Evolutionary conservation across 2,888 invertebrate species (phyloP).

Genomic region (Proisotoma minuta): DNA sequence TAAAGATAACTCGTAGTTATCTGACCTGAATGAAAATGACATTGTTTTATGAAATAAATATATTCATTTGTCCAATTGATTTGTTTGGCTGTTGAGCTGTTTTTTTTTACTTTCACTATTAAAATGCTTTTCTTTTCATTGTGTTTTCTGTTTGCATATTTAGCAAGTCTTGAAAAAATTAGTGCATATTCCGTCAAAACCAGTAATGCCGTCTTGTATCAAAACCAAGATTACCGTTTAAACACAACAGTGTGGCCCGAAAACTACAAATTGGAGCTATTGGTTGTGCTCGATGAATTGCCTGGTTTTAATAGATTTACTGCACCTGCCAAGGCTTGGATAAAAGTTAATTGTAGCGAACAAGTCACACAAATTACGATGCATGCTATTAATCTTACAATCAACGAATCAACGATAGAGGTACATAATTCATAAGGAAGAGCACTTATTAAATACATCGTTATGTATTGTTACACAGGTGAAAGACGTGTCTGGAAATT

Average conservation of each 20-base stretch:
- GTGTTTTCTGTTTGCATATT: too few relatives aligned
- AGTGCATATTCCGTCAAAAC: too few relatives aligned
- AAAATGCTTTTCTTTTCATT: too few relatives aligned
- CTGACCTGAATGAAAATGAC: too few relatives aligned
- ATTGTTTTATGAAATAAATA: too few relatives aligned
- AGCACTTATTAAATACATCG: not conserved
- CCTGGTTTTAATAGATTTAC: conserved; percentile 25
- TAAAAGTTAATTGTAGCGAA: conserved; percentile 50
- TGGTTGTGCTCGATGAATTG: conserved; percentile 28
- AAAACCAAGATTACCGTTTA: conserved; percentile 16
- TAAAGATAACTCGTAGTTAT: too few relatives aligned
- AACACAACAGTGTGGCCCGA: conserved; percentile 16
- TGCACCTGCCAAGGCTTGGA: conserved; percentile 19
- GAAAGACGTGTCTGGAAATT: not conserved
- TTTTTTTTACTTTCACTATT: too few relatives aligned
- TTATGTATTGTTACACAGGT: not conserved
- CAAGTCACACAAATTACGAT: conserved; percentile 66
- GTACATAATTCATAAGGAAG: conserved; percentile 47
- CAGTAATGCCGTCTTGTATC: not conserved
- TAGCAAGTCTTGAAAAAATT: too few relatives aligned
- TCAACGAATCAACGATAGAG: conserved; percentile 58
- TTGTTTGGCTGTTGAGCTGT: too few relatives aligned
- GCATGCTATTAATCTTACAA: conserved; percentile 66
- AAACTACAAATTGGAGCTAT: conserved; percentile 23
- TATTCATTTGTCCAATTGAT: too few relatives aligned